Evolutionary conservation across 2,797 vertebrate species (phyloP), one percentile per base, ranked within the genome.

Genomic region (Enteromius mattozi): DNA sequence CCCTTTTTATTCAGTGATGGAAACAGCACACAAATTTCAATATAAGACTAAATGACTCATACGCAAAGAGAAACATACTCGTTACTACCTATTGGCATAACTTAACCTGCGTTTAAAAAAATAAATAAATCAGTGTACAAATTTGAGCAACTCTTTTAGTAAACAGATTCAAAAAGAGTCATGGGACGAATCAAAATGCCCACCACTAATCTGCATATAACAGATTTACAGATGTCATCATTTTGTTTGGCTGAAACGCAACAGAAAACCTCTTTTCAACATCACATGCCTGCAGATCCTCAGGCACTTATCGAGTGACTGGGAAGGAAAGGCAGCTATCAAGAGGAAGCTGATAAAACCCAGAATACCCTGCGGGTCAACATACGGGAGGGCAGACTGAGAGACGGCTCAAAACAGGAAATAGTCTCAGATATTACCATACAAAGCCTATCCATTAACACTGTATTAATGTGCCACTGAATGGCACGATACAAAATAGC

Each of bases 291-390:
- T 37, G 13, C 12, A 21, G 47, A 63, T 69, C 33, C 24, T 80
- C 45, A 12, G 17, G 56, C 81, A 70, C 59, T 63, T 61, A 82
- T 16, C 80, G 79, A 88, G 81, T 76, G 78, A 88, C 63, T 63
- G 88, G 93, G 93, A 95, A 94, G 94, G 94, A 95, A 95, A 91
- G 81, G 87, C 91, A 82, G 82, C 83, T 83, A 75, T 91, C 85
- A 92, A 93, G 92, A 95, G 95, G 95, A 95, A 95, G 86, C 92
- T 90, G 95, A 96, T 96, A 87, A 88, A 79, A 75, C 75, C n/a
- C 82, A 79, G 63, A 82, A 85, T 86, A 82, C 56, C 84, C 74
- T 82, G 78, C 27, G 68, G 85, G 78, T 80, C 80, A 83, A 76
- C 49, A 66, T 70, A 88, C 13, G 35, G 40, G n/a, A 80, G 47